Conservation (phyloP, 2,797 vertebrate species). For the Falco berigora region DNA sequence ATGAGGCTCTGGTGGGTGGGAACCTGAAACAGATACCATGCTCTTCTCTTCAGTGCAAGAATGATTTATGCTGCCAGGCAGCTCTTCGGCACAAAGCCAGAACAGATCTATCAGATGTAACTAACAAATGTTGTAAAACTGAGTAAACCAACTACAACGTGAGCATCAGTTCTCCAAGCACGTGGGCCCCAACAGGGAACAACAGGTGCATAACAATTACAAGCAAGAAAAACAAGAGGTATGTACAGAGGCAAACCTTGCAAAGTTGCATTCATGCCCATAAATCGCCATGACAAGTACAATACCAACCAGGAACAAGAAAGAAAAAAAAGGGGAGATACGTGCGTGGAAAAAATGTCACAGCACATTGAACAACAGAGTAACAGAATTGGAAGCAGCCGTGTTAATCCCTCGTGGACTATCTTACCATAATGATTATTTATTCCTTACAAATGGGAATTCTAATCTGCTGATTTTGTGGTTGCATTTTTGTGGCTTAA, state of each 20-base stretch:
- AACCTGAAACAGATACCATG: conserved; percentile 27
- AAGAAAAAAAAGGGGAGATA: neutral
- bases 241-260: neutral
- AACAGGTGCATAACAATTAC: conserved; percentile 50
- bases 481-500: conserved; percentile 63
- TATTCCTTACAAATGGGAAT: conserved; percentile 66
- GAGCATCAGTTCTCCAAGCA: neutral
- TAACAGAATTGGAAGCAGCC: conserved; percentile 46
- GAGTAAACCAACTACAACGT: neutral
- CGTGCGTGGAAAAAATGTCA: neutral
- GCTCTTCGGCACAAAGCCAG: neutral
- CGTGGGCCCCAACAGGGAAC: neutral
- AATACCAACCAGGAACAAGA: neutral
- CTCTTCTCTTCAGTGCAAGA: conserved; percentile 28
- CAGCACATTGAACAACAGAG: neutral
- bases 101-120: neutral
- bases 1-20: conserved; percentile 47
- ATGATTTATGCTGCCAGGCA: conserved; percentile 57
- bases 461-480: conserved; percentile 66
- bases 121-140: conserved; percentile 35
- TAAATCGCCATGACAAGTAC: conserved; percentile 49
- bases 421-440: conserved; percentile 58
- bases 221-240: conserved; percentile 26
- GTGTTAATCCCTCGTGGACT: conserved; percentile 35
- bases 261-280: neutral